Base-by-base conservation (phyloP, 1,140 invertebrate species). In the Littorina saxatilis region DNA sequence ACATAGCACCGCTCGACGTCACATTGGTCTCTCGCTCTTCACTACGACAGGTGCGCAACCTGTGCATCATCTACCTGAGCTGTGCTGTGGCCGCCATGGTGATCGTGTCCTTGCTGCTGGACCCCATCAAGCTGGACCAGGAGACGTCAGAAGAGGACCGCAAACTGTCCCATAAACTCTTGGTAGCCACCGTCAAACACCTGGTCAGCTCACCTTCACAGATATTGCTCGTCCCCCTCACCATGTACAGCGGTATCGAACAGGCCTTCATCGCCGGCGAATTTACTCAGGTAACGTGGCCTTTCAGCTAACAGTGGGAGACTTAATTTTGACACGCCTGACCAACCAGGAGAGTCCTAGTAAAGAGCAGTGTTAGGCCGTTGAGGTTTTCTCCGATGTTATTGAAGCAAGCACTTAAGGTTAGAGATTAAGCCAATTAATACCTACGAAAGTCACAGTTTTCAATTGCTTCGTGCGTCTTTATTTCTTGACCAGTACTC, bases 191-290 rank as follows among this genome's bases (percentile, higher is more conserved):
- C 5, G 95, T 97, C 78, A 96, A 95, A 90, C 98, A 98, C 88
- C 93, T 98, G 84, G 97, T 96, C 92, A 82, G 80, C 37, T 86
- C 88, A 43, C 97, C 97, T 90, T 90, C 92, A 40, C 97, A 99
- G 89, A 95, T 98, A 85, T 93, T 99, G 4, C 94, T 99, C 13
- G 98, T 99, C 86, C 97, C 98, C 0, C 95, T 99, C 80, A 99
- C 98, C 0, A 93, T 99, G 47, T 99, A 97, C 95, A 99, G 98
- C 87, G 98, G 98, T 70, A 96, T 99, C 94, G 98, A 99, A 91
- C 98, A 99, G 91, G 97, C 97, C 0, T 99, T 99, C 93, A 96
- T 99, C 81, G 96, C 96, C 20, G 97, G 97, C 63, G 97, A 99
- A 87, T 99, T 96, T 90, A 99, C 98, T 11, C 96, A 96, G 94